These are phyloP conservation scores for Caenorhabditis virilis DNA, from an alignment of 2,888 invertebrate genomes.

Conservation along the genomic window DNA sequence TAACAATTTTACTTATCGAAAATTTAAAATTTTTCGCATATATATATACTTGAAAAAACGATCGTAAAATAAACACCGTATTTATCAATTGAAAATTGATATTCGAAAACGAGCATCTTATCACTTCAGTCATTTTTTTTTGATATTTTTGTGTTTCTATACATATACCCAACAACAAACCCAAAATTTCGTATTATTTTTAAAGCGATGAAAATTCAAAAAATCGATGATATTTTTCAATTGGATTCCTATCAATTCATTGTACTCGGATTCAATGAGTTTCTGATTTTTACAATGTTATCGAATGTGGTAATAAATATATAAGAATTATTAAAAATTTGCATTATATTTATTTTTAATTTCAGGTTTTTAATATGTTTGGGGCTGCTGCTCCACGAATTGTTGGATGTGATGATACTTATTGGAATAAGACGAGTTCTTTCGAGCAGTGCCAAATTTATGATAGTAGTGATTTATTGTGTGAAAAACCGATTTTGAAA, in stretches of 20 bases:
- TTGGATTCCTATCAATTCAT: slow-evolving; percentile 48
- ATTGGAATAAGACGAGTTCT: slow-evolving; percentile 40
- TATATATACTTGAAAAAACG: no score
- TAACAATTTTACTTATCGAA: no score
- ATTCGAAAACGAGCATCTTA: no score
- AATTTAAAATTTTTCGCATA: no score
- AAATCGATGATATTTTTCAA: slow-evolving; percentile 53
- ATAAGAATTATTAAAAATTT: neutral
- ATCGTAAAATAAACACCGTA: no score
- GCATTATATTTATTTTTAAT: neutral
- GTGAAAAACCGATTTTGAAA: slow-evolving; percentile 30
- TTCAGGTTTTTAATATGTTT: slow-evolving; percentile 55
- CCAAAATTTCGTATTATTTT: no score
- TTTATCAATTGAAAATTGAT: no score
- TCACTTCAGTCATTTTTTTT: no score
- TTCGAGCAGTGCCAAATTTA: slow-evolving; percentile 37
- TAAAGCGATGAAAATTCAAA: slow-evolving; percentile 18
- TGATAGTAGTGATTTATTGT: slow-evolving; percentile 27
- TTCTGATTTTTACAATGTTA: slow-evolving; percentile 55
- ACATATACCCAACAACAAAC: no score
- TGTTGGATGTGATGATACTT: slow-evolving; percentile 37
- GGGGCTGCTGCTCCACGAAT: slow-evolving; percentile 45
- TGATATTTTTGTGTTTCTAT: no score
- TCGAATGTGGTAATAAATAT: slow-evolving; percentile 40
- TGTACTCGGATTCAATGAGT: slow-evolving; percentile 49